Evolutionary conservation across 1,140 invertebrate species (phyloP), one percentile per base, ranked within the genome.

Genomic region (Hyposmocoma kahamanoa): DNA sequence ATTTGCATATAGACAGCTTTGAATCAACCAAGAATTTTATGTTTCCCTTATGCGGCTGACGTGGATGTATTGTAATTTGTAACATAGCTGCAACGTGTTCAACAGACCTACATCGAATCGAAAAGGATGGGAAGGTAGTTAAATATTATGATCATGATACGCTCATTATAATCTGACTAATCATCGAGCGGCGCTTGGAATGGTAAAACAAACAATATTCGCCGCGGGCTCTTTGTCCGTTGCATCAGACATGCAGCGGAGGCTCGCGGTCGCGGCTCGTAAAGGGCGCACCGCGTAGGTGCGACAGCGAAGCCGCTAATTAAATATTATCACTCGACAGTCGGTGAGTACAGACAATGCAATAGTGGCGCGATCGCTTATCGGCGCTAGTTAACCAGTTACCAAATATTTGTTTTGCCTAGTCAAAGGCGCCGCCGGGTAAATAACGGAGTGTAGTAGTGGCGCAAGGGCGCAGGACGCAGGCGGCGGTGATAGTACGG

Each of bases 311-410:
- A 55, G 60, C 59, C 71, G 70, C 76, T 84, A 80, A 84, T 84
- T 82, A 84, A 82, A 84, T 80, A 84, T 84, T 81, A 78, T 76
- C 74, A 78, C 61, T 71, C 50, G 63, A 55, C 56, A 81, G 62
- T 65, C 76, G 66, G 63, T 61, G 51, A 50, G 58, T 51, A 71
- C 62, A 76, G 70, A 79, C 78, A 82, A 81, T 80, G 49, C 78
- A 80, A 81, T 80, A 47, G 58, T 51, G 51, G 68, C 59, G 62
- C 53, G 58, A 67, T 67, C 71, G 73, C 60, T 83, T 69, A 74
- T 76, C 66, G 73, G 68, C 59, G 67, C 67, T 76, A 70, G 68
- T 75, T 82, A 75, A 79, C 78, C 54, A 64, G 67, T 75, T 70
- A 52, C 66, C 71, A 84, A 84, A 84, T 75, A 81, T 84, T 84